A percentile compares a stretch with the other conserved stretches of the same genome.
These are phyloP conservation scores for Drosophila subobscura DNA, from an alignment of 1,140 invertebrate species.

Conservation along the genomic window DNA sequence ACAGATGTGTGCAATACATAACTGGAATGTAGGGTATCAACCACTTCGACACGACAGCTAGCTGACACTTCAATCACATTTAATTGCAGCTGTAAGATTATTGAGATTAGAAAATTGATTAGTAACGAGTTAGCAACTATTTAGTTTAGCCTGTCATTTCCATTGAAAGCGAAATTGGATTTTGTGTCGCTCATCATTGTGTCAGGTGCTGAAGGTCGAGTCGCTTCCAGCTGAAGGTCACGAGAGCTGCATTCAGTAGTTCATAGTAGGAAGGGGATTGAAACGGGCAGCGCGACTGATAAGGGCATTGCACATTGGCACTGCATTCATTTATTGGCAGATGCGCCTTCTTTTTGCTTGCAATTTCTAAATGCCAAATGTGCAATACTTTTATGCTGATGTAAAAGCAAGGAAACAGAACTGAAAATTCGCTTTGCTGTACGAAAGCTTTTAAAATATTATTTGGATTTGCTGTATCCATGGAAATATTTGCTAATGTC, in stretches of 20 bases:
- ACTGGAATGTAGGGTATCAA: no score
- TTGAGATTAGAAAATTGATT: conserved; percentile 3
- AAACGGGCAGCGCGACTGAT: conserved; percentile 10
- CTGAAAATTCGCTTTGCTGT: no score
- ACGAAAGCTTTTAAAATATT: no score
- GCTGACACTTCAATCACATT: no score
- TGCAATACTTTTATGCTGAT: no score
- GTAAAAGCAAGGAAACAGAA: no score
- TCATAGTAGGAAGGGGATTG: conserved; percentile 12
- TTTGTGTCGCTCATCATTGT: background rate
- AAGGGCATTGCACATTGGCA: conserved; percentile 21
- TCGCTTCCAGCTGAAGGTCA: conserved; percentile 5
- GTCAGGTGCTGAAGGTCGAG: conserved; percentile 23
- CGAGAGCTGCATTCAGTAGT: background rate
- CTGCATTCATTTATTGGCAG: background rate
- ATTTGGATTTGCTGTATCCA: no score
- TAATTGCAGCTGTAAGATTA: no score
- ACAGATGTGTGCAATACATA: no score
- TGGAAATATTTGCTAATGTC: no score
- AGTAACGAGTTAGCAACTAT: conserved; percentile 3
- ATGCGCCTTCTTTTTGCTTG: background rate
- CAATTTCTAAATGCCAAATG: no score
- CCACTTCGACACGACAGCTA: no score
- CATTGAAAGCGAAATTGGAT: conserved; percentile 36
- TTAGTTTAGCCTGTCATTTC: background rate